Evolutionary conservation across 2,797 vertebrate genomes (phyloP), one percentile per base, ranked within the genome.

Genomic region (Dermochelys coriacea): DNA sequence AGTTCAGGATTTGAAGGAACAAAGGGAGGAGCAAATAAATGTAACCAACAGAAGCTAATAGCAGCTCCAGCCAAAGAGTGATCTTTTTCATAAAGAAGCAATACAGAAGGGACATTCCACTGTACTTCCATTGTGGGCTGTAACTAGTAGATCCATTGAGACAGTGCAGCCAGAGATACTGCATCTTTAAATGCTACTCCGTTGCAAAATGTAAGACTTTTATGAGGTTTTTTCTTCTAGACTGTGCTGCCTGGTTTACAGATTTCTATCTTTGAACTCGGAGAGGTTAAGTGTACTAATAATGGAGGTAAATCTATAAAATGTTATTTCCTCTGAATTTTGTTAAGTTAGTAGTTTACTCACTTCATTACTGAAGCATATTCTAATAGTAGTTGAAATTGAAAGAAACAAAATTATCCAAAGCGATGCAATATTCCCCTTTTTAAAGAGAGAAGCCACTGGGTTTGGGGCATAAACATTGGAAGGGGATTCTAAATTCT

Each of bases 171-270:
- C 95, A 96, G 98, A 98, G 95, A 96, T 86, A 96, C 97, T 98
- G 97, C 98, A 97, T 96, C 98, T 97, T 98, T 98, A 98, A 96
- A 86, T 97, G 97, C 97, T 98, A 97, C 97, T 98, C 92, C 98
- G 15, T 64, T 95, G 98, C 98, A 97, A 98, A 98, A 98, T 98
- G 98, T 98, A 97, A 98, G 98, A 97, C 97, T 81, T 87, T 64
- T n/a, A 64, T 54, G 50, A 86, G 88, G 74, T 80, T 82, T 88
- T 98, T 91, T 98, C 97, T 98, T 97, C 98, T 98, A 98, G 98
- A 98, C 98, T 98, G 98, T 98, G 98, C 97, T 98, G 98, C 98
- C 98, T 98, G 98, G 98, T 98, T 98, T 98, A 98, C 98, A 98
- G 98, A 98, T 98, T 97, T 98, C 98, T 98, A 97, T 98, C 98